Evolutionary conservation across 1,140 invertebrate species (phyloP), one percentile per base, ranked within the genome.

Genomic region (Antheraea mylitta): DNA sequence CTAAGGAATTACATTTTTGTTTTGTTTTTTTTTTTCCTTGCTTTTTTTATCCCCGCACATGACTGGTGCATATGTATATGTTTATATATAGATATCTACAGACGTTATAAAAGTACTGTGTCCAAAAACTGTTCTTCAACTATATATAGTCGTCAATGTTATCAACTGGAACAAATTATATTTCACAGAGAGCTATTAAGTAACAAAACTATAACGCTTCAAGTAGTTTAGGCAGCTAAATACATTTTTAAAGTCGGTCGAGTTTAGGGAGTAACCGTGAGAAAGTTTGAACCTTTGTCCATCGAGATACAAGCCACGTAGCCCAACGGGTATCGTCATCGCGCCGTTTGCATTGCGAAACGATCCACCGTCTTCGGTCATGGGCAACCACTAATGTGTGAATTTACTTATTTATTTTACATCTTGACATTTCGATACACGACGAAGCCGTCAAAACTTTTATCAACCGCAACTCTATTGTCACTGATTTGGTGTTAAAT

Each of bases 361-460:
- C 45, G 18, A 7, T 18, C 30, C n/a, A 42, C 38, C 37, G 64
- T 59, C 19, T 66, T 53, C 65, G 65, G 65, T 66, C 65, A 66
- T 45, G 65, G 65, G 53, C 53, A 66, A 66, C 65, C 65, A 18
- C 65, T 18, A 16, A 53, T 53, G 38, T 65, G 38, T 48, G 45
- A 48, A 48, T 65, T 53, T 53, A 65, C 64, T 45, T 38, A 65
- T 48, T 65, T 65, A 22, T 65, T 65, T 65, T 45, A 45, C 38
- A 48, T 18, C 19, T 65, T 18, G 22, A 48, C 64, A 65, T 65
- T 19, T 53, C 19, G 19, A 48, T 48, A 38, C 9, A 65, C 45
- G 48, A 18, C 16, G 45, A n/a, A 53, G 16, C 45, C 45, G 45
- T 53, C 45, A n/a, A 53, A 16, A 16, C 16, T 53, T 53, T 16